Conservation (phyloP, 1,140 invertebrate genomes). For the Cydia strobilella region DNA sequence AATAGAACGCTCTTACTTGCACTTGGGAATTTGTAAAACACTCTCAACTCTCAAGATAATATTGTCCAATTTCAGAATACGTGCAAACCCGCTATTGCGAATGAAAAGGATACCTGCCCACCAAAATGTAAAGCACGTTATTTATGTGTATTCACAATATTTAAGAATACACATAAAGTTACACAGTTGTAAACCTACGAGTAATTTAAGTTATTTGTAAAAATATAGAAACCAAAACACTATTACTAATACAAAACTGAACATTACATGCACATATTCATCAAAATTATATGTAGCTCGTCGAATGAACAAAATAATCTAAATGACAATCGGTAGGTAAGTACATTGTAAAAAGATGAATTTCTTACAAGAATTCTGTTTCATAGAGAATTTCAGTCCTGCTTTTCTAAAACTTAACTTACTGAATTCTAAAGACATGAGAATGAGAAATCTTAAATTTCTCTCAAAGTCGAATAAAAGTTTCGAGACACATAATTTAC, state of each 20-base stretch:
- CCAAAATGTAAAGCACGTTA: too few relatives aligned
- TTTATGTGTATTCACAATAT: too few relatives aligned
- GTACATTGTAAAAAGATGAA: background rate
- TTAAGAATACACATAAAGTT: too few relatives aligned
- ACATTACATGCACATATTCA: too few relatives aligned
- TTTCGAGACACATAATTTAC: slow-evolving; percentile 20
- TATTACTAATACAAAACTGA: too few relatives aligned
- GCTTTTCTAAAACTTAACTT: background rate
- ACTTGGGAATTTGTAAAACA: slow-evolving; percentile 51
- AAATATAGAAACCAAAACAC: background rate
- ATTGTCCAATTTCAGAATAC: slow-evolving; percentile 41
- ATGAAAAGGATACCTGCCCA: background rate
- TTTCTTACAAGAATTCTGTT: background rate
- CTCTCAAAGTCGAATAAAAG: slow-evolving; percentile 21
- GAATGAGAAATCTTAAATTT: slow-evolving; percentile 18
- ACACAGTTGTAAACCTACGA: background rate
- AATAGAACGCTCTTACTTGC: slow-evolving; percentile 48
- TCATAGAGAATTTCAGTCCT: background rate
- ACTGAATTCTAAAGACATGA: slow-evolving; percentile 7
- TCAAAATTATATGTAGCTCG: too few relatives aligned
- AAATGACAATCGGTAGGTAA: too few relatives aligned
- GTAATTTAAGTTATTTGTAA: too few relatives aligned
- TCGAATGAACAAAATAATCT: too few relatives aligned
- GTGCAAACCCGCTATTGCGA: background rate
- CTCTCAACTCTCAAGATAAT: slow-evolving; percentile 47